phyloP scores from a whole-genome alignment of 1,140 invertebrate species.

The Drosophila melanogaster region DNA sequence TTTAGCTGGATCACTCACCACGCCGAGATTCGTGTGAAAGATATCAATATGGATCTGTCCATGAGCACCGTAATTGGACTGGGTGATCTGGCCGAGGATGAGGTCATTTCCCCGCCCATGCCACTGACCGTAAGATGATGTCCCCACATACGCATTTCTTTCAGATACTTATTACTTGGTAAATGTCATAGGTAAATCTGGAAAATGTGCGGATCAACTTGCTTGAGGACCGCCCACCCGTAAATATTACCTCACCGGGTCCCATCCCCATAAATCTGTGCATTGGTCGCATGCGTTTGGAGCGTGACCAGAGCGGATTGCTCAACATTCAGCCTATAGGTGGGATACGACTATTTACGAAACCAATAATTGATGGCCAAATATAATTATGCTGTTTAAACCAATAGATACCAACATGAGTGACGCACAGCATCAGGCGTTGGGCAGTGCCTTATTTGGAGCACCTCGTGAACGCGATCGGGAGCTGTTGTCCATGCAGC shows the following conservation, averaged over 20 bases:
- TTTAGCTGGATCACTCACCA: slow-evolving; percentile 85
- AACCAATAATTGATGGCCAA: background rate
- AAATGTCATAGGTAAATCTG: slow-evolving; percentile 86
- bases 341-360: background rate
- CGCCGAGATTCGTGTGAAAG: slow-evolving; percentile 88
- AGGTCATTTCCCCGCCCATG: slow-evolving; percentile 90
- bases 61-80: slow-evolving; percentile 93
- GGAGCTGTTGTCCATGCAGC: slow-evolving; percentile 85
- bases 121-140: slow-evolving; percentile 89
- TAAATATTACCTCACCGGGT: slow-evolving; percentile 93
- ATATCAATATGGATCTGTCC: slow-evolving; percentile 89
- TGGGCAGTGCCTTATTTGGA: slow-evolving; percentile 56
- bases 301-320: slow-evolving; percentile 88
- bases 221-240: slow-evolving; percentile 92
- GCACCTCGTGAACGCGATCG: slow-evolving; percentile 82
- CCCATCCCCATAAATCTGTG: slow-evolving; percentile 91
- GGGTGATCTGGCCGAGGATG: slow-evolving; percentile 93
- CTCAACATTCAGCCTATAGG: slow-evolving; percentile 89
- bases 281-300: slow-evolving; percentile 89
- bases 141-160: background rate
- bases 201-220: slow-evolving; percentile 89
- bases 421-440: slow-evolving; percentile 43
- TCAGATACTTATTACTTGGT: slow-evolving; percentile 9
- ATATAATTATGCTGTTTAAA: background rate
- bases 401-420: slow-evolving; percentile 63